Evolutionary conservation across 2,888 invertebrate genomes (phyloP).

Genomic region (Diabrotica balteata): DNA sequence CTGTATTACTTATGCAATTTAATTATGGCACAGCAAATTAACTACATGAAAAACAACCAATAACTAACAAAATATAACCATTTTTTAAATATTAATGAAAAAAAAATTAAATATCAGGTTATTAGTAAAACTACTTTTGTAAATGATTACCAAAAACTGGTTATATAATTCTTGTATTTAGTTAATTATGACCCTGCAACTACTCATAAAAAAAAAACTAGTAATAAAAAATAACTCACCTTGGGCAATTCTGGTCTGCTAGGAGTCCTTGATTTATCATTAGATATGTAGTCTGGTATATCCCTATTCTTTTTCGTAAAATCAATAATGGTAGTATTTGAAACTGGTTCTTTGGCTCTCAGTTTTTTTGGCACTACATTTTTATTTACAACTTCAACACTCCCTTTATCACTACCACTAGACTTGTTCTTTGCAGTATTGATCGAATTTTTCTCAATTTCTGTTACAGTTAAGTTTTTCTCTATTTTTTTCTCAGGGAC

Average conservation of each 20-base stretch:
- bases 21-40: too few relatives aligned
- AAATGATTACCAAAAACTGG: too few relatives aligned
- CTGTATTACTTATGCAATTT: too few relatives aligned
- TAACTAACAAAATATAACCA: too few relatives aligned
- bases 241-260: slow-evolving; percentile 74
- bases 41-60: too few relatives aligned
- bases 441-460: slow-evolving; percentile 74
- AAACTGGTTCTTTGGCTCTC: slow-evolving; percentile 34
- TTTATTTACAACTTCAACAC: slow-evolving; percentile 45
- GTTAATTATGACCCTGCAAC: too few relatives aligned
- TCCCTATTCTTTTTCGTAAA: slow-evolving; percentile 80
- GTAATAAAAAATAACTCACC: slow-evolving; percentile 62
- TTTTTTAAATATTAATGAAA: too few relatives aligned
- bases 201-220: slow-evolving; percentile 3
- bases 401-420: slow-evolving; percentile 27
- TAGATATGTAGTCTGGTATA: slow-evolving; percentile 91
- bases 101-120: too few relatives aligned
- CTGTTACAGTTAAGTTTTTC: slow-evolving; percentile 64
- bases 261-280: slow-evolving; percentile 77
- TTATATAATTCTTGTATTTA: too few relatives aligned
- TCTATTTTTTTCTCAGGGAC: slow-evolving; percentile 16
- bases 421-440: slow-evolving; percentile 68
- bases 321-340: slow-evolving; percentile 72
- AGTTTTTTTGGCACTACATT: slow-evolving; percentile 46
- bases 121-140: too few relatives aligned